These are phyloP conservation scores for Drosophila trichaetosa DNA, from an alignment of 2,888 invertebrate species.

Conservation along the genomic window DNA sequence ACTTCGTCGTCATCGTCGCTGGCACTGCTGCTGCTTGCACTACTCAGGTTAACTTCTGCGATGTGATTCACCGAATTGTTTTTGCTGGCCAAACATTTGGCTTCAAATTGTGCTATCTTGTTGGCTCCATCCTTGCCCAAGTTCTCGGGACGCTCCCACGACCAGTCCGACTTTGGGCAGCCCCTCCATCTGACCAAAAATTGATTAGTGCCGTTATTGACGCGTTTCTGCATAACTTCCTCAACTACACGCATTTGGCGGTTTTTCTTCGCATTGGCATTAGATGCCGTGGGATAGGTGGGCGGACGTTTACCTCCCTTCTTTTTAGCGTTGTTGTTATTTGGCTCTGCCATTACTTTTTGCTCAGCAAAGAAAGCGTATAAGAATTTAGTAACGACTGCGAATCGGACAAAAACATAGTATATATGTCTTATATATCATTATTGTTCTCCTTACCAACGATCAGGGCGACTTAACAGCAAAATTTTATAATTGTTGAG, in stretches of 20 bases:
- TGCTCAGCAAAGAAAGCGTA: not conserved
- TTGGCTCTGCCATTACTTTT: not conserved
- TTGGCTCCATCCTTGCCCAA: conserved; percentile 27
- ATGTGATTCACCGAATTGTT: rapidly evolving
- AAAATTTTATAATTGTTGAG: not conserved
- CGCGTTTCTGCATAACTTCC: not conserved
- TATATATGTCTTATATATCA: not conserved
- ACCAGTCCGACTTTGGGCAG: not conserved
- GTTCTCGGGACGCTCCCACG: conserved; percentile 55
- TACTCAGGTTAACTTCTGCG: not conserved
- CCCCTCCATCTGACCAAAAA: conserved; percentile 46
- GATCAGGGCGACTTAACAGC: not conserved
- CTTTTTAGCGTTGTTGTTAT: not conserved
- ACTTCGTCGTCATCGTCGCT: not conserved
- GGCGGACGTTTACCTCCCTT: not conserved
- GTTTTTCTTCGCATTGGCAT: not conserved
- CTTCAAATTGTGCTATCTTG: conserved; percentile 45
- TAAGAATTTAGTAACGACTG: not conserved
- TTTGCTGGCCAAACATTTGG: not conserved
- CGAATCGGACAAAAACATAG: not conserved
- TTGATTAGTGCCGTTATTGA: not conserved
- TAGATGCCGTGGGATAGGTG: not conserved
- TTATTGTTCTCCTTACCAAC: not conserved
- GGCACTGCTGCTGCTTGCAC: not conserved
- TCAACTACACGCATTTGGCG: not conserved